Evolutionary conservation across 2,888 invertebrate genomes (phyloP), one percentile per base, ranked within the genome.

Genomic region (Lissocephala sabroskyi): DNA sequence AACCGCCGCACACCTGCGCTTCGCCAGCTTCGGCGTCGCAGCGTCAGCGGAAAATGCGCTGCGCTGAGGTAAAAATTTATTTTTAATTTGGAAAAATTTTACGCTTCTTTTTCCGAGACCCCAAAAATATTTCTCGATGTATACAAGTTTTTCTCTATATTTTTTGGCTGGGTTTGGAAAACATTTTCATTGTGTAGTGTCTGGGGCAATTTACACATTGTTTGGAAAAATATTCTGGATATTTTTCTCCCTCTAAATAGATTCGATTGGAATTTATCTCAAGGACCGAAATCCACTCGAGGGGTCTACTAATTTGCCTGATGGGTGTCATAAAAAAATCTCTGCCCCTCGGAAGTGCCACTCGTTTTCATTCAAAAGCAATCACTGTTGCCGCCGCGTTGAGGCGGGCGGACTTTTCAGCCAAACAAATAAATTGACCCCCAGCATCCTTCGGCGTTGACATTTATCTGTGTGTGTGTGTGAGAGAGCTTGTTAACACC

Each of bases 31-130:
- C 63, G 29, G 49, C 46, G 58, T 49, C 36, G 65, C 7, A 16
- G 37, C 45, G 23, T 26, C 42, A 37, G 39, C 39, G 14, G 26
- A 11, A 41, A 17, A 23, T 14, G 33, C 41, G 26, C 45, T 48
- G 40, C 49, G 73, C 59, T 76, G 77, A 70, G 68, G 68, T 70
- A 70, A 76, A 70, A 70, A 70, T 73, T 29, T 70, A 70, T 70
- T 70, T 70, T 56, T 64, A 70, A 76, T 76, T 67, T 70, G 74
- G 68, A 76, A 68, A 75, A 62, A 66, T 54, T 13, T 23, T 7
- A 23, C 3, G 7, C 23, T n/a, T 23, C 3, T 5, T 23, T 23
- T 23, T 23, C 23, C 23, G 23, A 23, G 40, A 14, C 14, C 19
- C 14, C 40, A 14, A 29, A 23, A 23, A 23, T 23, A 23, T 23